phyloP scores from a whole-genome alignment of 1,140 invertebrate genomes.

The Orussus abietinus region DNA sequence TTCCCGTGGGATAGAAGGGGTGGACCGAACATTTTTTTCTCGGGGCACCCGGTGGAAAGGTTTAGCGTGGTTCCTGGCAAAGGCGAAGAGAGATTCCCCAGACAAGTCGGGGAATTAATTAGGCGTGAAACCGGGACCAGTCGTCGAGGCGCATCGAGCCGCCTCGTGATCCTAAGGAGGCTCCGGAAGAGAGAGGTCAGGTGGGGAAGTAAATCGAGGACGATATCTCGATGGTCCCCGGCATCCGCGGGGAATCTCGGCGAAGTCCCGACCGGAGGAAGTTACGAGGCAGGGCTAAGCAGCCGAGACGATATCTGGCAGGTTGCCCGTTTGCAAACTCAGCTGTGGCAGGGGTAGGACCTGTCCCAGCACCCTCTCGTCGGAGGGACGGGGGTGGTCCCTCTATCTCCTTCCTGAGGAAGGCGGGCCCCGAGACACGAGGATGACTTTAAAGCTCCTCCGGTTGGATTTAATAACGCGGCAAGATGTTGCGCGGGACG shows the following conservation, averaged over 20 bases:
- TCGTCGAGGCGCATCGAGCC: too few relatives aligned
- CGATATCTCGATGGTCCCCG: too few relatives aligned
- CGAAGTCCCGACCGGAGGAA: conserved; percentile 13
- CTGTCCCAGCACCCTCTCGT: too few relatives aligned
- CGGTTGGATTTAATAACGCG: conserved; percentile 12
- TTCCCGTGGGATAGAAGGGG: too few relatives aligned
- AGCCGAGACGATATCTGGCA: conserved; percentile 21
- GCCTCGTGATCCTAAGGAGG: too few relatives aligned
- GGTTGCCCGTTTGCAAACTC: conserved; percentile 14
- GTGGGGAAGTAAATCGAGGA: too few relatives aligned
- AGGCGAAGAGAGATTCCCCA: conserved; percentile 12
- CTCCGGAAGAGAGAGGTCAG: too few relatives aligned
- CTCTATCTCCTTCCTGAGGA: conserved; percentile 4
- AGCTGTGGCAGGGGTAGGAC: too few relatives aligned
- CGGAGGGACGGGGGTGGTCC: conserved; percentile 3
- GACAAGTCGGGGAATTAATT: conserved; percentile 1
- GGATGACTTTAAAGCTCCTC: conserved; percentile 9
- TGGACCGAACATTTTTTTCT: too few relatives aligned
- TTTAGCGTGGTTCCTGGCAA: not conserved
- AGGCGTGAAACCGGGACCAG: too few relatives aligned
- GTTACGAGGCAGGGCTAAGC: conserved; percentile 14
- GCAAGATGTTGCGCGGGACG: conserved; percentile 13
- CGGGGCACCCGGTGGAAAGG: not conserved
- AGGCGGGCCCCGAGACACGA: not conserved
- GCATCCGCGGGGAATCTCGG: too few relatives aligned